These are phyloP conservation scores for Centrocercus urophasianus DNA, from an alignment of 2,113 vertebrate species.

Conservation along the genomic window DNA sequence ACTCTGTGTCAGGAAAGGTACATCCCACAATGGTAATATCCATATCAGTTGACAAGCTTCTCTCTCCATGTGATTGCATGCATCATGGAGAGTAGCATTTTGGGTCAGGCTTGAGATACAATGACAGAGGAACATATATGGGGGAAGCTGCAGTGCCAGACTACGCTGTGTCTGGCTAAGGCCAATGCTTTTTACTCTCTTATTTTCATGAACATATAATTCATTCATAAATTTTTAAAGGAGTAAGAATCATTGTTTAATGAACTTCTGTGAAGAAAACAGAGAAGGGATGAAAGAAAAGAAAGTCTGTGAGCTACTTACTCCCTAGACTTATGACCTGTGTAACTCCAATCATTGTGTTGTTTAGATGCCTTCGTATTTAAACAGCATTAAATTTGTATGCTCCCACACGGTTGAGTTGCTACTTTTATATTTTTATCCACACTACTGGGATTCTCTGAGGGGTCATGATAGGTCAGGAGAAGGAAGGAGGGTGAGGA, in stretches of 20 bases:
- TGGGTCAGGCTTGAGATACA: neutral
- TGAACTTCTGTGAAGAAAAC: constrained; percentile 47
- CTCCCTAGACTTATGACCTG: constrained; percentile 59
- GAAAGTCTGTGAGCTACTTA: neutral
- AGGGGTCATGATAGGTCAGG: constrained; percentile 30
- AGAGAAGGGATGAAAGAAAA: neutral
- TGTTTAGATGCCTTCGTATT: constrained; percentile 60
- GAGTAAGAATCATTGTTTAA: constrained; percentile 51
- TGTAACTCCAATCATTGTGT: constrained; percentile 26
- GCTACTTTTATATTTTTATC: constrained; percentile 31
- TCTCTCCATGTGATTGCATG: neutral
- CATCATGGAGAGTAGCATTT: neutral
- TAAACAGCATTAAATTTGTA: constrained; percentile 60
- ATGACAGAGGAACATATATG: accelerated
- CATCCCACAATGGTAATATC: neutral
- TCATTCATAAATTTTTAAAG: constrained; percentile 52
- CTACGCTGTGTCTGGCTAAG: neutral
- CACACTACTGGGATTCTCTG: constrained; percentile 55
- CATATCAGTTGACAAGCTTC: accelerated
- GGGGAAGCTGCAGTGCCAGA: neutral
- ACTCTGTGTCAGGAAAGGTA: neutral
- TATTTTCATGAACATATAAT: neutral
- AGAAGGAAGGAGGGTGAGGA: constrained; percentile 31
- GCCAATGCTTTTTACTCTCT: constrained; percentile 28
- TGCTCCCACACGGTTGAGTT: constrained; percentile 50